Percentiles rank a stretch among this genome's conserved stretches.
Conservation (phyloP, 2,113 vertebrate genomes). For the Percopsis transmontana region DNA sequence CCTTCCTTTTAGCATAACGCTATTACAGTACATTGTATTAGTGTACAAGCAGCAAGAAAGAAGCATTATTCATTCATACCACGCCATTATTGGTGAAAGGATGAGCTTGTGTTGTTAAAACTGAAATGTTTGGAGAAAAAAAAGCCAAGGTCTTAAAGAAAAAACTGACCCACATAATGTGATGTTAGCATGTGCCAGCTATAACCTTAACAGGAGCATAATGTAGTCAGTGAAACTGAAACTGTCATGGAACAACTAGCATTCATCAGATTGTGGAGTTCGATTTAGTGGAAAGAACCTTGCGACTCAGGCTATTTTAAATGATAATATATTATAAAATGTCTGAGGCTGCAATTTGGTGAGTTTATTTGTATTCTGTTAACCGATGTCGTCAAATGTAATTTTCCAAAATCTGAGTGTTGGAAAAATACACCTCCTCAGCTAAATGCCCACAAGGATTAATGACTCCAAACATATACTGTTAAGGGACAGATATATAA, state of each 20-base stretch:
- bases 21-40: no score
- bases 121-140: slow-evolving; percentile 45
- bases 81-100: slow-evolving; percentile 3
- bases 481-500: slow-evolving; percentile 44
- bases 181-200: not conserved
- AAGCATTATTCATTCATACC: slow-evolving; percentile 1
- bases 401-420: no score
- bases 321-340: no score
- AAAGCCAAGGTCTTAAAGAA: slow-evolving; percentile 3
- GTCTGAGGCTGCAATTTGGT: not conserved
- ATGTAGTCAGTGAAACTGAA: not conserved
- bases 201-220: not conserved
- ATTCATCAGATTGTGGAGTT: slow-evolving; percentile 28
- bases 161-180: not conserved
- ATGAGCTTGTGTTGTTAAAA: slow-evolving; percentile 13
- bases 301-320: no score
- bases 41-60: no score
- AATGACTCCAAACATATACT: not conserved
- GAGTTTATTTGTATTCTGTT: not conserved
- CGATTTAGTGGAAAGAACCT: not conserved
- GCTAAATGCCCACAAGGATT: slow-evolving; percentile 2
- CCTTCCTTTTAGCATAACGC: no score
- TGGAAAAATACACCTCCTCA: no score
- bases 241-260: not conserved
- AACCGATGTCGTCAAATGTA: no score